Evolutionary conservation across 2,797 vertebrate species (phyloP), one percentile per base, ranked within the genome.

Genomic region (Propithecus deckenii): DNA sequence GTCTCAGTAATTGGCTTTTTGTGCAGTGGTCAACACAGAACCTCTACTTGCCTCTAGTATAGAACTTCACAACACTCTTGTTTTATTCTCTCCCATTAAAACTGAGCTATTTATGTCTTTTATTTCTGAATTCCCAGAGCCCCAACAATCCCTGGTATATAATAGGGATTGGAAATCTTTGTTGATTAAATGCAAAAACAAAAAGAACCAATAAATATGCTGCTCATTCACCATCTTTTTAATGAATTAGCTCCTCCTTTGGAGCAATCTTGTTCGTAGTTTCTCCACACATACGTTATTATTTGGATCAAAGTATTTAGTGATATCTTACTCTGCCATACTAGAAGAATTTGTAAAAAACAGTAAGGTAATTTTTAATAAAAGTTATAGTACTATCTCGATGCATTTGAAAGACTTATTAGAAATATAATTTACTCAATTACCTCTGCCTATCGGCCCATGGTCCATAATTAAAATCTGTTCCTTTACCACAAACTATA

Each of bases 371-470:
- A 17, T 52, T 65, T 78, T 81, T 52, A 67, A 78, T 78, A 67
- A 93, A 95, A 80, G 59, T 35, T 84, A 38, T 5, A 75, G 22
- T 48, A 65, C 48, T 65, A 91, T 75, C 3, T 80, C 15, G 76
- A 72, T 46, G 55, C 2, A 81, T 72, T 67, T 86, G 30, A 10
- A 72, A 72, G 0, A 92, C 10, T 63, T 50, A 78, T 2, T 72
- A 67, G 61, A 97, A 93, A 87, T 32, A 41, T 23, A 81, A 90
- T 41, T 67, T 89, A 93, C 22, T 79, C 25, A 81, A 93, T 84
- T 98, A 99, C 99, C 99, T 99, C 98, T 99, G 99, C 55, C 99
- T 99, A 81, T 99, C 99, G 15, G 99, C 99, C 99, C 99, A 99
- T 0, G 99, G 99, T 5, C 99, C 99, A 17, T 99, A 99, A 98